These are phyloP conservation scores for Leucoma salicis DNA, from an alignment of 2,888 invertebrate species.

Conservation along the genomic window DNA sequence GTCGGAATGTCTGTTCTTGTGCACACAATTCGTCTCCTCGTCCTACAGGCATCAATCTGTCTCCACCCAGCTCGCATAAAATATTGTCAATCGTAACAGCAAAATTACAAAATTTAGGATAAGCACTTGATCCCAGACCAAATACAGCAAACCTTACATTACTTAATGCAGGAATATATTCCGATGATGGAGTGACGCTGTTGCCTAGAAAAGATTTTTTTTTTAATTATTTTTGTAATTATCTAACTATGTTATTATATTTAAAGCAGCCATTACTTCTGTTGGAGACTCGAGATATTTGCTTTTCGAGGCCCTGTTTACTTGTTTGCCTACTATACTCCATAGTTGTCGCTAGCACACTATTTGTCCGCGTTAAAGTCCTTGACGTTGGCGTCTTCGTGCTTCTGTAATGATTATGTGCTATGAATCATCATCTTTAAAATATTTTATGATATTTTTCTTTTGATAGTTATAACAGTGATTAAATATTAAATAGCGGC, in stretches of 20 bases:
- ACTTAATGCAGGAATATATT: constrained; percentile 92
- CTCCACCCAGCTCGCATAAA: constrained; percentile 93
- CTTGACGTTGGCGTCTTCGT: constrained; percentile 79
- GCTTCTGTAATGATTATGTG: constrained; percentile 56
- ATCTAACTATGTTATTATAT: not conserved
- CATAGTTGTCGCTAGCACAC: constrained; percentile 68
- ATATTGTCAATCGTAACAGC: constrained; percentile 95
- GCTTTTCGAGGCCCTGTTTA: constrained; percentile 48
- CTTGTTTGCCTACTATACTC: constrained; percentile 58
- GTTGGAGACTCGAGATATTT: constrained; percentile 82
- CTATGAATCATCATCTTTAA: not conserved
- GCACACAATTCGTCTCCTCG: constrained; percentile 97
- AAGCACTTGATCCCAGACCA: constrained; percentile 96
- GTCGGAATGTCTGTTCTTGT: constrained; percentile 95
- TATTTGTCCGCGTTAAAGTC: constrained; percentile 84
- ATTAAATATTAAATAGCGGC: too few relatives aligned
- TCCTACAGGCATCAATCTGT: constrained; percentile 89
- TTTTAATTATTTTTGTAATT: too few relatives aligned
- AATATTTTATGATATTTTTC: too few relatives aligned
- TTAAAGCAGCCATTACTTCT: constrained; percentile 57
- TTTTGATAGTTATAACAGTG: too few relatives aligned
- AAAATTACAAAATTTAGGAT: constrained; percentile 97
- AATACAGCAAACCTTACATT: constrained; percentile 97
- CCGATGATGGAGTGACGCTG: constrained; percentile 84
- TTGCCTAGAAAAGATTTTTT: constrained; percentile 85